phyloP scores from a whole-genome alignment of 2,797 vertebrate species.

The Malacoctenus gilli region DNA sequence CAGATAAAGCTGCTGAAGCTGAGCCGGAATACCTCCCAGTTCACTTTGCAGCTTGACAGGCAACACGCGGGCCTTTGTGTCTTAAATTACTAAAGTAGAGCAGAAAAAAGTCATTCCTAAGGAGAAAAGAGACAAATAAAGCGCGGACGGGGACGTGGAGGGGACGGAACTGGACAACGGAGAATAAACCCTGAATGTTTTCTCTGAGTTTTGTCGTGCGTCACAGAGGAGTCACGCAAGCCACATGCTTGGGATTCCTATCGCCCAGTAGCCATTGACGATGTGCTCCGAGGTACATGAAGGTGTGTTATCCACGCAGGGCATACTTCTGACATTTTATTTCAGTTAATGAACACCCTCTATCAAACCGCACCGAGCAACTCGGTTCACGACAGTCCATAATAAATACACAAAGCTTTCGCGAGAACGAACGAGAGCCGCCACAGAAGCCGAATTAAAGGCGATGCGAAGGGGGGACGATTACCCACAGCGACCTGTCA shows the following conservation, averaged over 20 bases:
- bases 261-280: neutral
- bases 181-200: too few relatives aligned
- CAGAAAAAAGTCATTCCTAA: neutral
- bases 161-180: too few relatives aligned
- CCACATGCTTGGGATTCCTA: conserved; percentile 49
- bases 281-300: conserved; percentile 10
- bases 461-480: too few relatives aligned
- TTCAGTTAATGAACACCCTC: neutral
- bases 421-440: neutral
- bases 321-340: conserved; percentile 5
- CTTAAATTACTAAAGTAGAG: neutral
- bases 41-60: conserved; percentile 17
- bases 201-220: conserved; percentile 16
- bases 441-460: neutral
- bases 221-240: conserved; percentile 39
- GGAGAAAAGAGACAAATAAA: too few relatives aligned
- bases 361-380: too few relatives aligned
- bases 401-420: conserved; percentile 14
- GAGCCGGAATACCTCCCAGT: conserved; percentile 14
- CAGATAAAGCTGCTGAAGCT: conserved; percentile 49
- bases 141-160: too few relatives aligned
- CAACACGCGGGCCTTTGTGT: conserved; percentile 10
- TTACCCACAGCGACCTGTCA: conserved; percentile 1
- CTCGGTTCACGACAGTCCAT: neutral
- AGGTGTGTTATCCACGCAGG: conserved; percentile 9